A percentile compares a stretch with the other conserved stretches of the same genome.
Conservation (phyloP, 2,888 invertebrate species). For the Apamea crenata region DNA sequence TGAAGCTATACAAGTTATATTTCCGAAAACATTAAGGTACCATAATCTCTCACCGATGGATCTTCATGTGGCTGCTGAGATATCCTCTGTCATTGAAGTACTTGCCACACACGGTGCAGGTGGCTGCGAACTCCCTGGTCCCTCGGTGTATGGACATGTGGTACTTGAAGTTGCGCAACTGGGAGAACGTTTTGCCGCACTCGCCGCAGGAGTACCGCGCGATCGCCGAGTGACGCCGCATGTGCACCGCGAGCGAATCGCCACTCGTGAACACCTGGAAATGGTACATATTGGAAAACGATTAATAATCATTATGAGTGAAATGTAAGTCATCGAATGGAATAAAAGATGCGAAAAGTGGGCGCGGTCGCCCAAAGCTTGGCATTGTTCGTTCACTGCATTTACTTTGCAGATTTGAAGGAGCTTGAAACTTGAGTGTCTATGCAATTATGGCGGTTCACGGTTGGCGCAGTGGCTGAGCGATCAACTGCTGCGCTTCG, state of each 20-base stretch:
- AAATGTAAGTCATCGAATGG: background rate
- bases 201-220: conserved; percentile 92
- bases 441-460: no score
- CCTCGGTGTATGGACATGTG: conserved; percentile 95
- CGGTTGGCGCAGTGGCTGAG: no score
- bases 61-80: conserved; percentile 96
- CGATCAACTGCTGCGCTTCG: no score
- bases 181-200: conserved; percentile 95
- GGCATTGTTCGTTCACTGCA: background rate
- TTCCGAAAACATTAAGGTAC: background rate
- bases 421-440: conserved; percentile 12
- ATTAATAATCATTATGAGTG: background rate
- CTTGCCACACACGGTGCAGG: conserved; percentile 92
- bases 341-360: background rate
- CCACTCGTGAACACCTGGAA: conserved; percentile 77
- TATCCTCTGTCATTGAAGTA: conserved; percentile 96
- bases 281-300: background rate
- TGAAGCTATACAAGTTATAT: background rate
- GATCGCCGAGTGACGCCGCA: conserved; percentile 74
- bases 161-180: conserved; percentile 95
- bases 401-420: conserved; percentile 23
- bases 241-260: conserved; percentile 73
- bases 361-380: background rate
- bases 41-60: conserved; percentile 90
- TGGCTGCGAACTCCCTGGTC: conserved; percentile 95